Percentiles rank a stretch among this genome's conserved stretches.
Evolutionary conservation across 92 coral and sea anemone genomes (phyloP).

Genomic region (Epizoanthus stellaris): DNA sequence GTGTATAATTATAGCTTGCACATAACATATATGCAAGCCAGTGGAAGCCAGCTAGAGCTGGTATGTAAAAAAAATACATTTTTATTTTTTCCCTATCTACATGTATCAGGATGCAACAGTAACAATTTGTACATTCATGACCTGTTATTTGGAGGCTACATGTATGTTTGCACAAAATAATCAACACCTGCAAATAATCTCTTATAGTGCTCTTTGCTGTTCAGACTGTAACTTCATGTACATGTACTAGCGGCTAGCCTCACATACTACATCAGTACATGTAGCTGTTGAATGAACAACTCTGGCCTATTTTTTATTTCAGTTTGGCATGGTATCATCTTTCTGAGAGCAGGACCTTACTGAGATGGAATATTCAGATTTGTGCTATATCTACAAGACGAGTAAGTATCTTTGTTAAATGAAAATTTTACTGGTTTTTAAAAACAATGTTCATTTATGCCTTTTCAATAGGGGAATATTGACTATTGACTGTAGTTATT

Average conservation of each 20-base stretch:
- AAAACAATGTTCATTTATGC: background rate
- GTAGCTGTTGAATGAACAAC: too few relatives aligned
- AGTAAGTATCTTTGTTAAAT: conserved; percentile 65
- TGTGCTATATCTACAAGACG: conserved; percentile 83
- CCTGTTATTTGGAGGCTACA: too few relatives aligned
- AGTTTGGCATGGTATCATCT: conserved; percentile 98
- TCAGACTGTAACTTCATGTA: background rate
- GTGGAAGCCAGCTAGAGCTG: too few relatives aligned
- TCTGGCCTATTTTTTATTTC: conserved; percentile 17
- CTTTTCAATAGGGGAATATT: background rate
- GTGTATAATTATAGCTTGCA: too few relatives aligned
- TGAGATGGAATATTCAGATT: conserved; percentile 93
- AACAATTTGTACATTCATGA: too few relatives aligned
- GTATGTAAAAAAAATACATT: too few relatives aligned
- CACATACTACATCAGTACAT: too few relatives aligned
- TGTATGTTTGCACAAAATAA: too few relatives aligned
- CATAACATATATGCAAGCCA: too few relatives aligned
- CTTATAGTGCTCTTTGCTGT: background rate
- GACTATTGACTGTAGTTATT: background rate
- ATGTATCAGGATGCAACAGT: too few relatives aligned
- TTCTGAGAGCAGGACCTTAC: conserved; percentile 93
- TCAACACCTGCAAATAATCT: background rate
- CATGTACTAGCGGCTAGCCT: too few relatives aligned
- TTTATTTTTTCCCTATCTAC: too few relatives aligned
- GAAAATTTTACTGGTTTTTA: background rate